Conservation (phyloP, 2,888 invertebrate genomes). For the Polydrusus tereticollis region DNA sequence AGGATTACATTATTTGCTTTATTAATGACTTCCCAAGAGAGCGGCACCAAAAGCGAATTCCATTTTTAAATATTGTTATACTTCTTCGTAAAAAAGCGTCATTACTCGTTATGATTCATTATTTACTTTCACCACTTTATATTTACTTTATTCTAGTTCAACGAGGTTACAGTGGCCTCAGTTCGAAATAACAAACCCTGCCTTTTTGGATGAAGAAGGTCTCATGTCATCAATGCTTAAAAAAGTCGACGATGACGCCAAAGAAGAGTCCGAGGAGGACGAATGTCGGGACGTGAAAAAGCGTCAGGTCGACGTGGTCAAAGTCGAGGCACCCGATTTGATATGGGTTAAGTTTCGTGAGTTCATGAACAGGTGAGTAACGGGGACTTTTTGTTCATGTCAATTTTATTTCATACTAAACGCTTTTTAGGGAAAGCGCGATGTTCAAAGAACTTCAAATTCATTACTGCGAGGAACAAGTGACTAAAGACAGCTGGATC, state of each 20-base stretch:
- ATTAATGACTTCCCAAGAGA: too few species aligned
- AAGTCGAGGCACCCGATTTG: constrained; percentile 58
- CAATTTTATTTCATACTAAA: neutral
- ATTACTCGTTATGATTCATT: too few species aligned
- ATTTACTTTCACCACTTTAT: too few species aligned
- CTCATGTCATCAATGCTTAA: constrained; percentile 52
- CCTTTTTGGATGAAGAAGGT: constrained; percentile 50
- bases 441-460: constrained; percentile 56
- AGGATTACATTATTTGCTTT: too few species aligned
- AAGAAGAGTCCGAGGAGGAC: constrained; percentile 52
- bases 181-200: constrained; percentile 51
- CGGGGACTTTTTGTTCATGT: neutral
- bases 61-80: too few species aligned
- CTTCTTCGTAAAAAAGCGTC: too few species aligned
- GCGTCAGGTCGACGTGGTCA: constrained; percentile 56
- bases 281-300: constrained; percentile 14
- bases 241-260: constrained; percentile 52
- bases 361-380: constrained; percentile 46
- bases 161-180: constrained; percentile 67
- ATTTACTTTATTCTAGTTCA: constrained; percentile 54
- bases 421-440: constrained; percentile 47
- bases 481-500: constrained; percentile 51
- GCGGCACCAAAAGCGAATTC: too few species aligned
- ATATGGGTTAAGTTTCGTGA: constrained; percentile 66
- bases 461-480: constrained; percentile 51